Percentiles rank a stretch among this genome's conserved stretches.
phyloP scores from a whole-genome alignment of 2,888 invertebrate genomes.

The Papilio demoleus region DNA sequence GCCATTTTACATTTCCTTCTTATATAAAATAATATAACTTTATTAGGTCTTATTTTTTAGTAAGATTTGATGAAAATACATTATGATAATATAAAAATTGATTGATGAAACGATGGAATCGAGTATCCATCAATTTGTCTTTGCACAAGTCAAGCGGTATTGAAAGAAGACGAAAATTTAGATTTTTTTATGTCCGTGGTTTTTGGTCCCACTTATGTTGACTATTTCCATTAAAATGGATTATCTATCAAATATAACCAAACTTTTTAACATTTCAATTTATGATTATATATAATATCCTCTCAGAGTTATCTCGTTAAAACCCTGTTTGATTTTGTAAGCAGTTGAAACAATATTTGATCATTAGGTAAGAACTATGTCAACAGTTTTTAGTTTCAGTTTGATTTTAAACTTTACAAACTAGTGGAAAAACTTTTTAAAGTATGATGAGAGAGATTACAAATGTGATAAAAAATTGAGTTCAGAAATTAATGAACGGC shows the following conservation, averaged over 20 bases:
- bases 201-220: neutral
- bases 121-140: slow-evolving; percentile 20
- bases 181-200: neutral
- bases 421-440: neutral
- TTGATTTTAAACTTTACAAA: too few species aligned
- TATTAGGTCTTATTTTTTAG: neutral
- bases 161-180: neutral
- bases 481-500: neutral
- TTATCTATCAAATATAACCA: neutral
- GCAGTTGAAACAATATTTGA: too few species aligned
- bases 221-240: neutral
- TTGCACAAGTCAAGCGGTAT: slow-evolving; percentile 1
- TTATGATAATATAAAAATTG: slow-evolving; percentile 9
- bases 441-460: neutral
- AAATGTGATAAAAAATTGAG: neutral
- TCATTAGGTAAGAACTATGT: too few species aligned
- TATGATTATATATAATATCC: too few species aligned
- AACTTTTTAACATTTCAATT: too few species aligned
- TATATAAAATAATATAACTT: neutral
- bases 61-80: neutral
- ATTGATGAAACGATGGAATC: slow-evolving; percentile 6
- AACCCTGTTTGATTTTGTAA: too few species aligned
- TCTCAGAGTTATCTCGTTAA: too few species aligned
- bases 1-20: neutral
- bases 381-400: too few species aligned